These are phyloP conservation scores for Aphaenogaster rudis DNA, from an alignment of 1,140 invertebrate species.

Conservation along the genomic window DNA sequence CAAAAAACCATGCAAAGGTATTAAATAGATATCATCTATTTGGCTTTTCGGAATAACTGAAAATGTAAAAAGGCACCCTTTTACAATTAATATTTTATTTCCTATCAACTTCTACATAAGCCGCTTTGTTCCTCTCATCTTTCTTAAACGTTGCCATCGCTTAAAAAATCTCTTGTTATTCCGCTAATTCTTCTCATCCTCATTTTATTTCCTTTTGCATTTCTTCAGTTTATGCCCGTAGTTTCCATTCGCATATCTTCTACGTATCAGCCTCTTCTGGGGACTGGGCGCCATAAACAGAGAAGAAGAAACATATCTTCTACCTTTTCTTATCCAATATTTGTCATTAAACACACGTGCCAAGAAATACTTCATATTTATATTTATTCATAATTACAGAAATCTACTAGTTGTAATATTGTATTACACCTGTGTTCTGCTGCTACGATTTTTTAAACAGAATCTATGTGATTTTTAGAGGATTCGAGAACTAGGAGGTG, in stretches of 20 bases:
- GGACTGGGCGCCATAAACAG: too few relatives aligned
- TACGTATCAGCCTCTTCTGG: too few relatives aligned
- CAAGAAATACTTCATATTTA: not conserved
- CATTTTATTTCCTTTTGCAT: not conserved
- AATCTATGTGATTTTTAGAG: conserved; percentile 87
- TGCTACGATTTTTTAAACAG: not conserved
- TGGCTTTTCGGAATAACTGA: not conserved
- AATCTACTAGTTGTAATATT: conserved; percentile 24
- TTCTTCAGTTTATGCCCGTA: not conserved
- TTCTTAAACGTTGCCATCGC: not conserved
- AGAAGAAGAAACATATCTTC: too few relatives aligned
- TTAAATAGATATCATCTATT: not conserved
- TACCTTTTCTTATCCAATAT: not conserved
- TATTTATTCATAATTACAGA: conserved; percentile 13
- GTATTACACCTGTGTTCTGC: not conserved
- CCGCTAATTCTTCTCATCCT: not conserved
- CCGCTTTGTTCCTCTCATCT: not conserved
- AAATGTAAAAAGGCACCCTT: not conserved
- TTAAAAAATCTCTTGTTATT: not conserved
- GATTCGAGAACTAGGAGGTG: conserved; percentile 92
- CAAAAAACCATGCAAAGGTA: conserved; percentile 85
- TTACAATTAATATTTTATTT: conserved; percentile 14
- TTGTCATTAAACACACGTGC: not conserved
- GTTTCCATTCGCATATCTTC: too few relatives aligned
- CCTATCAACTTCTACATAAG: not conserved